These are phyloP conservation scores for Myotis pilosus DNA, from an alignment of 2,797 vertebrate genomes.

Conservation along the genomic window DNA sequence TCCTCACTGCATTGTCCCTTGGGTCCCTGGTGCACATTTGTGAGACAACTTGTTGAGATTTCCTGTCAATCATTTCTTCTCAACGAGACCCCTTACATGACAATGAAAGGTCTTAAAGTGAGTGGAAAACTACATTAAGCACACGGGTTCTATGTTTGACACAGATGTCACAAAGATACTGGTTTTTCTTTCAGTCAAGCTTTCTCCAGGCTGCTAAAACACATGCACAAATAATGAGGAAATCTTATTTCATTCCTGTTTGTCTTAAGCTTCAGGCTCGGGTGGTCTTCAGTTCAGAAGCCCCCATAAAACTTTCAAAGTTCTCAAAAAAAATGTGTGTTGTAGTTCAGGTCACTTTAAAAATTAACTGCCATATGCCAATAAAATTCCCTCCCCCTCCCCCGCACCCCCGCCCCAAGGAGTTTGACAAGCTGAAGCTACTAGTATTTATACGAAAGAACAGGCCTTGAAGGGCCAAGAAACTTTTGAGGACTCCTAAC, in stretches of 20 bases:
- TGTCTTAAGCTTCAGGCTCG: background rate
- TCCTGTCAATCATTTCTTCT: slow-evolving; percentile 59
- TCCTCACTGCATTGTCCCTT: slow-evolving; percentile 5
- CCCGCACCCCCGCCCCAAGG: no score
- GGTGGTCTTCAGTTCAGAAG: background rate
- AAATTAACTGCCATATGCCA: background rate
- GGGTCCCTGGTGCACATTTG: slow-evolving; percentile 52
- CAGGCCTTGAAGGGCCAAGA: background rate
- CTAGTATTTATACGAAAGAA: background rate
- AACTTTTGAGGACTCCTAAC: background rate
- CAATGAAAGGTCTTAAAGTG: background rate
- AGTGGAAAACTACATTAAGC: background rate
- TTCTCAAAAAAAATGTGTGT: slow-evolving; percentile 48
- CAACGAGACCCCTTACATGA: background rate
- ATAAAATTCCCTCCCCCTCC: background rate
- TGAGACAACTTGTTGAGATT: slow-evolving; percentile 64
- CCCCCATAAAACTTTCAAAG: slow-evolving; percentile 39
- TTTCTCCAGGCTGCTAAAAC: background rate
- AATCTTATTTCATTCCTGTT: slow-evolving; percentile 13
- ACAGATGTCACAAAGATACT: background rate
- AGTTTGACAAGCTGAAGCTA: background rate
- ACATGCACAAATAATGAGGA: slow-evolving; percentile 13
- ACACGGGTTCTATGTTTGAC: background rate
- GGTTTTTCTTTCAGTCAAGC: background rate
- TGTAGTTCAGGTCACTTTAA: slow-evolving; percentile 16